Percentiles rank a stretch among this genome's conserved stretches.
Evolutionary conservation across 2,113 vertebrate genomes (phyloP).

Genomic region (Pollachius pollachius): DNA sequence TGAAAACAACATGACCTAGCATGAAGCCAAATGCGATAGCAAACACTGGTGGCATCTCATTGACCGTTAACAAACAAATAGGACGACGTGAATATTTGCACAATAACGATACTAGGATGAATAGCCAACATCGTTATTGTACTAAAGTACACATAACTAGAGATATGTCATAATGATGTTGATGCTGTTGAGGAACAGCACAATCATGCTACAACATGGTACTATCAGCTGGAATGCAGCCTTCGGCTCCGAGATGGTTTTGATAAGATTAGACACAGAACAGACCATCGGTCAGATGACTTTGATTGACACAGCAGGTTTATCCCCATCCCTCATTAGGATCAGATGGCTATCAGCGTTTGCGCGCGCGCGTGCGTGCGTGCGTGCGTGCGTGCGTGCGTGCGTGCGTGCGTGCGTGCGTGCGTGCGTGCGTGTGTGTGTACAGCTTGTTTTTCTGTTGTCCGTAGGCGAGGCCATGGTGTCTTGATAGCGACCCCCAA

Average conservation of each 20-base stretch:
- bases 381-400: neutral
- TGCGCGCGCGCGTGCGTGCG: neutral
- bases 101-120: too few relatives aligned
- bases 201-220: too few relatives aligned
- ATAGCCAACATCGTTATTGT: too few relatives aligned
- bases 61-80: too few relatives aligned
- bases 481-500: constrained; percentile 6
- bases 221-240: too few relatives aligned
- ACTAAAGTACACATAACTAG: too few relatives aligned
- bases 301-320: constrained; percentile 3
- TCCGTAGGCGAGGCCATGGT: neutral
- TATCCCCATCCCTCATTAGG: constrained; percentile 21
- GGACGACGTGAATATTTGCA: too few relatives aligned
- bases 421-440: neutral
- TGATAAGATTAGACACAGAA: constrained; percentile 15
- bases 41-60: too few relatives aligned
- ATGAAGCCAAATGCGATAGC: too few relatives aligned
- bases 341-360: constrained; percentile 26
- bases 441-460: constrained; percentile 30
- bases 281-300: neutral
- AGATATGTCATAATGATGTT: too few relatives aligned
- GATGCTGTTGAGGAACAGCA: too few relatives aligned
- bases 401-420: neutral
- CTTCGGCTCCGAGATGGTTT: neutral
- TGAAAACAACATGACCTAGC: too few relatives aligned